phyloP scores from a whole-genome alignment of 1,140 invertebrate genomes.

The Drosophila albomicans region DNA sequence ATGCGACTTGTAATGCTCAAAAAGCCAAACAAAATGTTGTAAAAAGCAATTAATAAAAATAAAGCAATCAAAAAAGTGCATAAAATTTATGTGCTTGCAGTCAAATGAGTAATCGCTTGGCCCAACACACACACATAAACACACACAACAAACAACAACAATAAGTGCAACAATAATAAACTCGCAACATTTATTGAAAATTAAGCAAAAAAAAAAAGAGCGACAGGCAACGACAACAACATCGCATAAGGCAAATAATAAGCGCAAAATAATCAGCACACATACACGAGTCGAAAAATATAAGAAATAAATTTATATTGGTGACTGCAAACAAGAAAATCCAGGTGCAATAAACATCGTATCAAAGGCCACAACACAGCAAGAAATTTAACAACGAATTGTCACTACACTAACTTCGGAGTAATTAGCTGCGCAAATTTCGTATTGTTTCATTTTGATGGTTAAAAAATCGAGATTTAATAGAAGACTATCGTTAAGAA shows the following conservation, averaged over 20 bases:
- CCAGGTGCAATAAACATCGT: slow-evolving; percentile 81
- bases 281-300: slow-evolving; percentile 43
- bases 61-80: slow-evolving; percentile 74
- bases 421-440: neutral
- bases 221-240: slow-evolving; percentile 41
- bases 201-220: slow-evolving; percentile 64
- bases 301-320: slow-evolving; percentile 80
- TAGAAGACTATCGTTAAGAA: too few species aligned
- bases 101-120: slow-evolving; percentile 81
- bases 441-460: too few species aligned
- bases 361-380: slow-evolving; percentile 64
- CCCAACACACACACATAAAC: slow-evolving; percentile 27
- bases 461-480: too few species aligned
- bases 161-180: slow-evolving; percentile 60
- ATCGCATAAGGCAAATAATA: slow-evolving; percentile 70
- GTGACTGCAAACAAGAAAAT: slow-evolving; percentile 77
- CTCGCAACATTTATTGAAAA: slow-evolving; percentile 78
- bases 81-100: slow-evolving; percentile 80
- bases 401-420: slow-evolving; percentile 6
- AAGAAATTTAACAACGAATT: neutral
- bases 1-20: slow-evolving; percentile 56
- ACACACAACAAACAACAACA: slow-evolving; percentile 32
- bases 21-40: slow-evolving; percentile 62
- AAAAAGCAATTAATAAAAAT: slow-evolving; percentile 83
- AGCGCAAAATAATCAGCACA: slow-evolving; percentile 81